A percentile compares a stretch with the other conserved stretches of the same genome.
Evolutionary conservation across 2,797 vertebrate species (phyloP).

Genomic region (Astyanax mexicanus): DNA sequence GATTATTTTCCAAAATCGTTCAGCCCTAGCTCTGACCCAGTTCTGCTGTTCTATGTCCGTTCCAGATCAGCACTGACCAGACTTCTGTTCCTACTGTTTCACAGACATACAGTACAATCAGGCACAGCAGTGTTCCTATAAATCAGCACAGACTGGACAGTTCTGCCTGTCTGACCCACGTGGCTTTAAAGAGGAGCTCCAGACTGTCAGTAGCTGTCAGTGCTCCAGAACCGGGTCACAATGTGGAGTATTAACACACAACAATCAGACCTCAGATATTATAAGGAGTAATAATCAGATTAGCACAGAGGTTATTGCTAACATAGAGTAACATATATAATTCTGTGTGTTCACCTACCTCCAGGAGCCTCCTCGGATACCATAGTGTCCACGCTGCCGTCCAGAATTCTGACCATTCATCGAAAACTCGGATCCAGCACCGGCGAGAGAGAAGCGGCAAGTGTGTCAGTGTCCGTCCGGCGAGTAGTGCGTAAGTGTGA

Average conservation of each 20-base stretch:
- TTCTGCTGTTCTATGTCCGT: too few species aligned
- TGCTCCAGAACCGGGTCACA: not conserved
- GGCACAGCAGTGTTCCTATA: not conserved
- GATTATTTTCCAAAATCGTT: too few species aligned
- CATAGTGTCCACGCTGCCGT: slow-evolving; percentile 79
- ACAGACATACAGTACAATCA: too few species aligned
- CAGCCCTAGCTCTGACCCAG: too few species aligned
- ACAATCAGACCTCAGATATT: slow-evolving; percentile 9
- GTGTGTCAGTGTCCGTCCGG: slow-evolving; percentile 29
- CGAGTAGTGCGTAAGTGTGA: too few species aligned
- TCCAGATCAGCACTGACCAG: too few species aligned
- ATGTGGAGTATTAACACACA: not conserved
- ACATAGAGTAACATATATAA: too few species aligned
- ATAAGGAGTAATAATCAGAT: too few species aligned
- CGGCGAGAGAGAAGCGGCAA: slow-evolving; percentile 14
- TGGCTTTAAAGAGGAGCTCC: not conserved
- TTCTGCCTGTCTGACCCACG: not conserved
- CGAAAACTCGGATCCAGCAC: slow-evolving; percentile 52
- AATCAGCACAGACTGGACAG: not conserved
- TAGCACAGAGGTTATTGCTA: too few species aligned
- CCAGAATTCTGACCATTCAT: slow-evolving; percentile 58
- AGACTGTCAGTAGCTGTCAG: not conserved
- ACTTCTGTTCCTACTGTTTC: too few species aligned
- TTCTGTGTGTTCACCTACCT: slow-evolving; percentile 65
- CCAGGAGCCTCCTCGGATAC: slow-evolving; percentile 77